Evolutionary conservation across 2,797 vertebrate genomes (phyloP).

Genomic region (Phyllotis vaccarum): DNA sequence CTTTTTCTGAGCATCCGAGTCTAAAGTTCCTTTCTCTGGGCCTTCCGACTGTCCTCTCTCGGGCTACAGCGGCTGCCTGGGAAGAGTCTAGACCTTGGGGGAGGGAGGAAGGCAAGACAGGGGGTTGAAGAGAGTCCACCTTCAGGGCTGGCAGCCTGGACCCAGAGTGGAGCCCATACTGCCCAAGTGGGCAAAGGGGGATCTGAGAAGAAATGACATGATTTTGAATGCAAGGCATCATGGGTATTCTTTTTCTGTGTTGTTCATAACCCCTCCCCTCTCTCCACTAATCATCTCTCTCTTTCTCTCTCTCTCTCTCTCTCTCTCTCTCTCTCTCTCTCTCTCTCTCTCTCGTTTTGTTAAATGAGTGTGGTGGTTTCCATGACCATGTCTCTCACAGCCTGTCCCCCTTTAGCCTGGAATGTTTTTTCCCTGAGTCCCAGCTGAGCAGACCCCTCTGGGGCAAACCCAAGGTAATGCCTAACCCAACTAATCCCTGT

Average conservation of each 20-base stretch:
- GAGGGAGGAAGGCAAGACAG: neutral
- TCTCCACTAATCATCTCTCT: slow-evolving; percentile 85
- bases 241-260: slow-evolving; percentile 88
- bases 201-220: neutral
- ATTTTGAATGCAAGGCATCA: slow-evolving; percentile 70
- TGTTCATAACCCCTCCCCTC: slow-evolving; percentile 87
- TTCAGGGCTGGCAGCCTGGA: neutral
- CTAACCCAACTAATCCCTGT: slow-evolving; percentile 73
- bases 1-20: neutral
- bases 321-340: slow-evolving; percentile 83
- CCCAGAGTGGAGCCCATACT: neutral
- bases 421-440: slow-evolving; percentile 86
- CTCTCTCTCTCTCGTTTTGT: slow-evolving; percentile 86
- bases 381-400: slow-evolving; percentile 89
- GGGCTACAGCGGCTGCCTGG: neutral
- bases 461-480: slow-evolving; percentile 86
- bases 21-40: neutral
- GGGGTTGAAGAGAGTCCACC: neutral
- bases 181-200: neutral
- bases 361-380: slow-evolving; percentile 87
- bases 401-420: slow-evolving; percentile 88
- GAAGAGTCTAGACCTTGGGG: neutral
- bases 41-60: neutral
- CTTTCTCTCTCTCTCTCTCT: slow-evolving; percentile 85
- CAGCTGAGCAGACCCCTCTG: slow-evolving; percentile 85